Conservation (phyloP, 1,140 invertebrate genomes). For the Magallana angulata region DNA sequence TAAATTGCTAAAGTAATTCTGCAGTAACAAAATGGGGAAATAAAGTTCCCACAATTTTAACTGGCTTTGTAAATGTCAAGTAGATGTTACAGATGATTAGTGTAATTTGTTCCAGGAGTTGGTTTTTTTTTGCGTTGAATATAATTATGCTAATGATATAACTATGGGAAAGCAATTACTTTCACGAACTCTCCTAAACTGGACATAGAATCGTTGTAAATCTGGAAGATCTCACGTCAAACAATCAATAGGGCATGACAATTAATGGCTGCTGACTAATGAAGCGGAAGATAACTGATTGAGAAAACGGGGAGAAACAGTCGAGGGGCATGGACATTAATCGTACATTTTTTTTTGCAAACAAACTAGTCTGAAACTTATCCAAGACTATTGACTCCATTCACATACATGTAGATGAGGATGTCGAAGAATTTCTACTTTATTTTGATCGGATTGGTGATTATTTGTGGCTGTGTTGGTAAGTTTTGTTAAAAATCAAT, state of each 20-base stretch:
- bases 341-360: not conserved
- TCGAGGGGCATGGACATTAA: not conserved
- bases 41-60: no score
- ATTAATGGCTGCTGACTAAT: conserved; percentile 1
- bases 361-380: not conserved
- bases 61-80: no score
- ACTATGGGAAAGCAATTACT: no score
- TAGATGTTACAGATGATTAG: no score
- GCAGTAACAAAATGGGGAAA: no score
- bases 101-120: no score
- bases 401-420: not conserved
- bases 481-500: not conserved
- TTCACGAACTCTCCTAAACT: no score
- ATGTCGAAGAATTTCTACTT: not conserved
- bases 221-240: not conserved
- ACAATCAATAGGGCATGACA: not conserved
- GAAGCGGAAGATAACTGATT: not conserved
- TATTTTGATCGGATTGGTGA: not conserved
- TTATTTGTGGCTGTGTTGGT: not conserved
- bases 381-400: not conserved
- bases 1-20: no score
- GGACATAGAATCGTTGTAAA: no score
- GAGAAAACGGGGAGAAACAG: not conserved
- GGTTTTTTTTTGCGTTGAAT: no score
- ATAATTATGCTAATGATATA: no score